phyloP scores from a whole-genome alignment of 2,113 vertebrate genomes.

The Rhadina sibilatrix region DNA sequence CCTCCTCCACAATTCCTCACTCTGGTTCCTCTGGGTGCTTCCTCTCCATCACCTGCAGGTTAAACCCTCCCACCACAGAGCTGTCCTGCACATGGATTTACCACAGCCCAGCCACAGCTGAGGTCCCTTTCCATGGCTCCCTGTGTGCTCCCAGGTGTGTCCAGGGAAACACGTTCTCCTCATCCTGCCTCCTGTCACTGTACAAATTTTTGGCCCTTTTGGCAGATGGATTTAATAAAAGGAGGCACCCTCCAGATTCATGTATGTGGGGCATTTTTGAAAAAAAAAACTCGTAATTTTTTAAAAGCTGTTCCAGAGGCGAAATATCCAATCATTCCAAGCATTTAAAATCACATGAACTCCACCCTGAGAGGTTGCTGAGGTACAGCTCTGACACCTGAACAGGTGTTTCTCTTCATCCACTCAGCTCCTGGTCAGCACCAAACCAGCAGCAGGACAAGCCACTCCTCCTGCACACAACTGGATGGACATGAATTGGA shows the following conservation, averaged over 20 bases:
- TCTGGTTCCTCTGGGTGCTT: not conserved
- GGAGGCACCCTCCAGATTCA: not conserved
- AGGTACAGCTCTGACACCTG: not conserved
- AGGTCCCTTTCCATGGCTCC: not conserved
- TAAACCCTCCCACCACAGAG: too few relatives aligned
- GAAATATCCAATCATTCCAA: not conserved
- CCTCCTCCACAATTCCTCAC: not conserved
- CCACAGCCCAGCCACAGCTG: not conserved
- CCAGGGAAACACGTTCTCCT: not conserved
- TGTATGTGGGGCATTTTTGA: rapidly evolving
- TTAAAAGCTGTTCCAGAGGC: not conserved
- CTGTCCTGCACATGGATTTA: not conserved
- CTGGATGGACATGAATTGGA: rapidly evolving
- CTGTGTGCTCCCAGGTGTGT: too few relatives aligned
- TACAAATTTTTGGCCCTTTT: not conserved
- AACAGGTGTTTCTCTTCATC: rapidly evolving
- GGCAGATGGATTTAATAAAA: not conserved
- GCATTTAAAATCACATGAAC: not conserved
- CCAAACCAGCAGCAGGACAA: rapidly evolving
- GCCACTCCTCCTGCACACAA: not conserved
- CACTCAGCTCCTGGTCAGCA: not conserved
- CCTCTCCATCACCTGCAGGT: not conserved
- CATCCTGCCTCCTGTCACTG: rapidly evolving
- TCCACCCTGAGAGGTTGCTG: not conserved
- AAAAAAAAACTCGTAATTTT: not conserved